A percentile compares a stretch with the other conserved stretches of the same genome.
Conservation (phyloP, 1,140 invertebrate genomes). For the Hormaphis cornu region DNA sequence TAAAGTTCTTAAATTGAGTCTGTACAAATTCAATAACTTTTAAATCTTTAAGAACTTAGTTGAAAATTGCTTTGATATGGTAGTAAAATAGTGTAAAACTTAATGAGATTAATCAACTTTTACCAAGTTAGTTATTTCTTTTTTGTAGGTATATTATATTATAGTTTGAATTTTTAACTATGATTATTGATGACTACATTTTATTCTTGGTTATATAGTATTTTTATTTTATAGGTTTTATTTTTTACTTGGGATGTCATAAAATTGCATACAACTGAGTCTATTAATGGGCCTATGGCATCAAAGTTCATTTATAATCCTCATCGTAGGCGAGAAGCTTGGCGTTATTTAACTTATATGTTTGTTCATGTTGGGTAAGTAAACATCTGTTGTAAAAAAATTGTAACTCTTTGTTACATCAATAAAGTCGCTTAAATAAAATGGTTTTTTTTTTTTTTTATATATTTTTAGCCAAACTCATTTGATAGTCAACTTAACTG, state of each 20-base stretch:
- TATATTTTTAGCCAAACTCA: slow-evolving; percentile 57
- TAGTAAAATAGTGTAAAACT: too few relatives aligned
- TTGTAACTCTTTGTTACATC: too few relatives aligned
- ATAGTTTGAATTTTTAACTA: neutral
- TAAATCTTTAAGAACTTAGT: too few relatives aligned
- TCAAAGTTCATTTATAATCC: slow-evolving; percentile 84
- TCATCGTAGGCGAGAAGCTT: slow-evolving; percentile 71
- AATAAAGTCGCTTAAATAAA: too few relatives aligned
- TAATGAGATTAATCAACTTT: too few relatives aligned
- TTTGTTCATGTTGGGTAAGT: slow-evolving; percentile 88
- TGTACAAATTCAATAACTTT: too few relatives aligned
- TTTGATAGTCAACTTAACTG: slow-evolving; percentile 80
- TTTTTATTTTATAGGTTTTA: slow-evolving; percentile 37
- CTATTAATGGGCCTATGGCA: slow-evolving; percentile 58
- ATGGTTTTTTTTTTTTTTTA: neutral
- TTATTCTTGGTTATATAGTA: neutral
- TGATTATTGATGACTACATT: neutral
- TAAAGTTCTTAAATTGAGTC: too few relatives aligned
- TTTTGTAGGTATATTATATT: neutral
- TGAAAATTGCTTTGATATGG: too few relatives aligned
- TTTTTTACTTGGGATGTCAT: slow-evolving; percentile 40
- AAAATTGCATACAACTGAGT: slow-evolving; percentile 42
- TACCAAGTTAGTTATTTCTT: too few relatives aligned
- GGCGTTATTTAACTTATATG: slow-evolving; percentile 92
- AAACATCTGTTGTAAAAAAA: too few relatives aligned